Conservation (phyloP, 2,797 vertebrate genomes). For the Oophaga sylvatica region DNA sequence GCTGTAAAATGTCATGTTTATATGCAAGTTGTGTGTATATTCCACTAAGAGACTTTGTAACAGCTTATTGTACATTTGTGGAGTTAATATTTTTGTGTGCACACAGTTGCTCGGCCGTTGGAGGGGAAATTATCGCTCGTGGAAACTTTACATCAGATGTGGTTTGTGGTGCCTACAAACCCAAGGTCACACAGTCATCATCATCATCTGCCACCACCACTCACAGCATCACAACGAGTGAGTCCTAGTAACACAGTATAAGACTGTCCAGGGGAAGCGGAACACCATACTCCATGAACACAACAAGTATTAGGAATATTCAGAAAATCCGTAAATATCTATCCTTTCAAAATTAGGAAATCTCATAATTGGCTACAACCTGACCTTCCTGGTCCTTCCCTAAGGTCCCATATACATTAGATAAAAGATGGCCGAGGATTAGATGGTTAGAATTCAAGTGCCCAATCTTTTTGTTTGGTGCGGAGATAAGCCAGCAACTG, state of each 20-base stretch:
- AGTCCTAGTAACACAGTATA: background rate
- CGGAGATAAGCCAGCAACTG: too few species aligned
- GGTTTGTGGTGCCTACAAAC: constrained; percentile 58
- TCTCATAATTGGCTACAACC: too few species aligned
- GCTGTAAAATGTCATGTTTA: background rate
- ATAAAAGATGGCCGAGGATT: too few species aligned
- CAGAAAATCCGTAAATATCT: background rate
- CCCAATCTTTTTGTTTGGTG: too few species aligned
- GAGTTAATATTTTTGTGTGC: background rate
- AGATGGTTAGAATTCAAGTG: too few species aligned
- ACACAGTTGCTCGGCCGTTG: constrained; percentile 65
- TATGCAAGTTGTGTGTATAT: background rate
- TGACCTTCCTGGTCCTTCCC: too few species aligned
- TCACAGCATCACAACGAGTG: constrained; percentile 58
- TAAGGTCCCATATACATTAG: too few species aligned
- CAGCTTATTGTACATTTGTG: constrained; percentile 42
- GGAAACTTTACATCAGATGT: constrained; percentile 70
- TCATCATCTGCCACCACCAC: background rate
- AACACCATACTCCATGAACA: background rate
- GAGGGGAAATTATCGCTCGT: constrained; percentile 57
- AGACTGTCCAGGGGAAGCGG: background rate
- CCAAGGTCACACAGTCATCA: background rate
- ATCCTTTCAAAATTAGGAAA: background rate
- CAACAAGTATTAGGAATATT: background rate
- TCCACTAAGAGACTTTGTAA: background rate